Conservation (phyloP, 2,113 vertebrate species). For the Pterocles gutturalis region DNA sequence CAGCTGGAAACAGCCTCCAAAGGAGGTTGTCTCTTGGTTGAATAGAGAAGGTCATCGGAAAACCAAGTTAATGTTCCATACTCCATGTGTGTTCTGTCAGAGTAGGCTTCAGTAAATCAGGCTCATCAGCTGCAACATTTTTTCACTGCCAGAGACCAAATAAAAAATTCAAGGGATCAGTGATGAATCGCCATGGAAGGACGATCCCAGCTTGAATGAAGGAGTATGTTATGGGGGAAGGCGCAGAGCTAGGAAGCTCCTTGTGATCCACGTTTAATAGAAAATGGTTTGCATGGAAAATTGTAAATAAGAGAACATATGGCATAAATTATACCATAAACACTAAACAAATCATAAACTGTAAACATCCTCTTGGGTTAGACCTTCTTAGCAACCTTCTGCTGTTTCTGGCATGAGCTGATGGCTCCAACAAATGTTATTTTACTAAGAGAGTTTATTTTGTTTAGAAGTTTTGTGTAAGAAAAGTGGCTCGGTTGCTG, state of each 20-base stretch:
- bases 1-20: background rate
- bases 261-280: background rate
- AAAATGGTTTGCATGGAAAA: constrained; percentile 30
- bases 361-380: constrained; percentile 69
- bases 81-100: background rate
- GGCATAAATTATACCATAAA: constrained; percentile 64
- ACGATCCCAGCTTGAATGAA: constrained; percentile 40
- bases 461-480: constrained; percentile 33
- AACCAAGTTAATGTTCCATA: background rate
- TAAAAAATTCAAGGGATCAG: background rate
- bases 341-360: constrained; percentile 60
- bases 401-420: constrained; percentile 27
- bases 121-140: background rate
- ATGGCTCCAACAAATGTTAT: constrained; percentile 21
- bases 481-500: background rate
- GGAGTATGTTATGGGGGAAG: background rate
- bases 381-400: constrained; percentile 52
- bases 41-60: background rate
- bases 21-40: background rate
- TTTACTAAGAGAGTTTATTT: constrained; percentile 53
- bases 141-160: background rate
- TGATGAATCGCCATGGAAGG: background rate
- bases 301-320: constrained; percentile 69
- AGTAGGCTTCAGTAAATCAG: background rate
- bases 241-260: background rate